These are phyloP conservation scores for Malachius bipustulatus DNA, from an alignment of 2,888 invertebrate species.

Conservation along the genomic window DNA sequence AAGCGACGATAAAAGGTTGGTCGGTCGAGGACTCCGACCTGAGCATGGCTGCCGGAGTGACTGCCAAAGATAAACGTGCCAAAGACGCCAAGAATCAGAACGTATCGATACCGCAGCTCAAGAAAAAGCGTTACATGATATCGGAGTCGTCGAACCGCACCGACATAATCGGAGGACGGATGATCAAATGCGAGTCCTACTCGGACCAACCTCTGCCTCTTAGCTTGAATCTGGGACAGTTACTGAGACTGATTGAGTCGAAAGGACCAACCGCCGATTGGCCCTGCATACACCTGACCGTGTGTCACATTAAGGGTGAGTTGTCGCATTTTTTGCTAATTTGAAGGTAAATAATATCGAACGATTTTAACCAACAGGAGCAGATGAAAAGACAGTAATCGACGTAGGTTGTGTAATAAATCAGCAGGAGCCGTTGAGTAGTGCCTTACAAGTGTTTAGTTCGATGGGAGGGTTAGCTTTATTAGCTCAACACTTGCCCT, in stretches of 20 bases:
- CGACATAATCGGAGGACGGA: slow-evolving; percentile 31
- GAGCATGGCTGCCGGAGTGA: slow-evolving; percentile 73
- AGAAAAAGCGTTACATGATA: slow-evolving; percentile 31
- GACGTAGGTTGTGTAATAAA: neutral
- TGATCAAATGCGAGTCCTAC: slow-evolving; percentile 31
- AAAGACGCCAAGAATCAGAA: slow-evolving; percentile 66
- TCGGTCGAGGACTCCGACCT: slow-evolving; percentile 39
- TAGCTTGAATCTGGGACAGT: slow-evolving; percentile 32
- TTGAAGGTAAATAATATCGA: slow-evolving; percentile 2
- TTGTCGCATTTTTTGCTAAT: slow-evolving; percentile 7
- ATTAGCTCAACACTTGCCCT: slow-evolving; percentile 77
- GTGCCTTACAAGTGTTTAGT: slow-evolving; percentile 75
- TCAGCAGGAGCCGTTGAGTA: slow-evolving; percentile 32
- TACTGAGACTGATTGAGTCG: slow-evolving; percentile 31
- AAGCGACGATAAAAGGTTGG: slow-evolving; percentile 31
- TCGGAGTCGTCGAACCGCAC: slow-evolving; percentile 20
- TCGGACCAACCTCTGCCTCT: slow-evolving; percentile 33
- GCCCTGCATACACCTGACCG: slow-evolving; percentile 35
- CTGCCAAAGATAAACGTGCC: slow-evolving; percentile 79
- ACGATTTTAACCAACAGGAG: slow-evolving; percentile 11
- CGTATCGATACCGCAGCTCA: slow-evolving; percentile 30
- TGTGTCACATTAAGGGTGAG: slow-evolving; percentile 34
- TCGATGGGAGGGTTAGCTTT: slow-evolving; percentile 78
- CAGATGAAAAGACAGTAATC: slow-evolving; percentile 16
- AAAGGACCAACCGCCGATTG: slow-evolving; percentile 31